Percentiles rank a stretch among this genome's conserved stretches.
Conservation (phyloP, 2,888 invertebrate species). For the Erannis defoliaria region DNA sequence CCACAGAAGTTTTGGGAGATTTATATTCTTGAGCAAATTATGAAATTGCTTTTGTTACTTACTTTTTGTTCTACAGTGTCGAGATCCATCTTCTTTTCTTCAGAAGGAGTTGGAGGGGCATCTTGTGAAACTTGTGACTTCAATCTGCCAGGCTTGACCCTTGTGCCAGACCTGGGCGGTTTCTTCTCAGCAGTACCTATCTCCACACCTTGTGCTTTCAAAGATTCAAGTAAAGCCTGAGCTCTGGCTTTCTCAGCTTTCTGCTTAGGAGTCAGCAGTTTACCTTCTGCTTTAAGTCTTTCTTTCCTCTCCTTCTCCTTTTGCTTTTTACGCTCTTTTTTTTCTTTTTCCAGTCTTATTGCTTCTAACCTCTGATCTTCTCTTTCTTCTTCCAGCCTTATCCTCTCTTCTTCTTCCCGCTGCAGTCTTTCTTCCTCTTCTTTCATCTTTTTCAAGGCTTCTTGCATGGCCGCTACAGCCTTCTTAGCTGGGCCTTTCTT, state of each 20-base stretch:
- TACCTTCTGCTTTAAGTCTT: conserved; percentile 98
- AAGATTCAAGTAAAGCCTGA: conserved; percentile 94
- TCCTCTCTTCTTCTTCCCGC: conserved; percentile 93
- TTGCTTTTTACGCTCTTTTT: conserved; percentile 95
- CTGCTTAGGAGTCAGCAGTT: conserved; percentile 96
- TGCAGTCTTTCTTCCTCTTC: conserved; percentile 94
- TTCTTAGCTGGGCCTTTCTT: conserved; percentile 93
- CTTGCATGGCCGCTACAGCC: conserved; percentile 96
- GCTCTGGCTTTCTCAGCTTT: conserved; percentile 96
- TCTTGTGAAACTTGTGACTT: conserved; percentile 89
- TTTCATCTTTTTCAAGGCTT: conserved; percentile 94
- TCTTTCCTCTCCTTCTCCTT: conserved; percentile 97
- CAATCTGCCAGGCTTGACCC: conserved; percentile 90
- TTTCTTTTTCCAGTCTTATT: conserved; percentile 93
- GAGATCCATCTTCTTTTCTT: conserved; percentile 80
- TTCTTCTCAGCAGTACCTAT: conserved; percentile 90
- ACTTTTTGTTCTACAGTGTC: conserved; percentile 85
- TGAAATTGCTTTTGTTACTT: conserved; percentile 27
- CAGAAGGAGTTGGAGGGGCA: conserved; percentile 78
- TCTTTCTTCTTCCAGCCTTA: conserved; percentile 90
- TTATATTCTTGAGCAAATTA: conserved; percentile 2
- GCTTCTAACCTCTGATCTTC: conserved; percentile 91
- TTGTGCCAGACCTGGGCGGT: conserved; percentile 89
- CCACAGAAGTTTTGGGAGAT: no score
- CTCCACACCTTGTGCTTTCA: conserved; percentile 95